Evolutionary conservation across 2,888 invertebrate genomes (phyloP), one percentile per base, ranked within the genome.

Genomic region (Omphaloscelis lunosa): DNA sequence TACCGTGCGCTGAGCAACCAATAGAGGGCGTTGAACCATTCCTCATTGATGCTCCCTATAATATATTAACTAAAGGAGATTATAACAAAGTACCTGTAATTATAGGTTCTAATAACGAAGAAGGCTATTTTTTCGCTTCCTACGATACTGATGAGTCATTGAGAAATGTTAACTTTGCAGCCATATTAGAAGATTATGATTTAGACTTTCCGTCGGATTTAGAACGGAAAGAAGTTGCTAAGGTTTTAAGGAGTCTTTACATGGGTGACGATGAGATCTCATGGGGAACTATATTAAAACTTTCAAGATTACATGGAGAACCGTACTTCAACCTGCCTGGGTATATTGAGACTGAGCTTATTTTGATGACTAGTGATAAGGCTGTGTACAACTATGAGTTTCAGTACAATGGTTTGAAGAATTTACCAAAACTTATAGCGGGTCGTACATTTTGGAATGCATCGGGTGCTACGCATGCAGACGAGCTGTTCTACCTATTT

Each of bases 21-120:
- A 62, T 84, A 68, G 77, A 77, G 0, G 88, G 79, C 0, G 79
- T 75, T 53, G 77, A 85, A 56, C 58, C 88, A 5, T 88, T 88
- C 20, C 15, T 88, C 8, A 73, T 74, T 0, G 81, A 86, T 20
- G 17, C 58, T 1, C 86, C 88, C 0, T 77, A 56, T n/a, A 65
- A 88, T 45, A 68, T 85, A 23, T 59, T 84, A 6, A 69, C n/a
- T 29, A 80, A 63, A 48, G 85, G 86, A 41, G 51, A 85, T 5
- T 87, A 83, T 41, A 80, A 83, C 56, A 87, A 87, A 73, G 86
- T 90, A 9, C 90, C 91, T 1, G 70, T 89, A 3, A 88, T 91
- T 8, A 85, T 89, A 71, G 91, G 91, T 8, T 72, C 65, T 11
- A 90, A 86, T 12, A 75, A 77, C 34, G 71, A 87, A 63, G 91